A percentile compares a stretch with the other conserved stretches of the same genome.
phyloP scores from a whole-genome alignment of 2,888 invertebrate species.

The Tenthredo distinguenda region DNA sequence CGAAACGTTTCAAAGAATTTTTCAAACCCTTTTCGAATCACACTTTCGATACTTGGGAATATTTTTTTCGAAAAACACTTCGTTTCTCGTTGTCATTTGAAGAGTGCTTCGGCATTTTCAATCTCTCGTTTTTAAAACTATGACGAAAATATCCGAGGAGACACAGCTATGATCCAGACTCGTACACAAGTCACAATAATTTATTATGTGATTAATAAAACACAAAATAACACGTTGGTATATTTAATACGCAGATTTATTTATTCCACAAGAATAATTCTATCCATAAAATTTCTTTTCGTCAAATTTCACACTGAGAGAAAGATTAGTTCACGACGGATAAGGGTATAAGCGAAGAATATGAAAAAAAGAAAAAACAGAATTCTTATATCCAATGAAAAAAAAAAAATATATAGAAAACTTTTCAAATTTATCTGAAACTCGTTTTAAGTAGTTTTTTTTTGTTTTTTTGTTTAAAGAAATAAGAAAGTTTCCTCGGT shows the following conservation, averaged over 20 bases:
- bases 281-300: not conserved
- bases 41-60: not conserved
- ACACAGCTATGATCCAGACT: conserved; percentile 7
- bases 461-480: not conserved
- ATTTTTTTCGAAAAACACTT: not conserved
- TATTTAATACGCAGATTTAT: not conserved
- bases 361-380: not conserved
- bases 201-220: not conserved
- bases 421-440: conserved; percentile 18
- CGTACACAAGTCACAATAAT: conserved; percentile 16
- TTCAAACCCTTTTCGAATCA: not conserved
- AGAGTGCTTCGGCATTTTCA: too few relatives aligned
- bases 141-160: not conserved
- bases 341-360: not conserved
- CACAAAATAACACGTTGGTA: not conserved
- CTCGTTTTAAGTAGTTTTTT: not conserved
- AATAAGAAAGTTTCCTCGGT: not conserved
- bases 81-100: not conserved
- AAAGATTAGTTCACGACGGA: not conserved
- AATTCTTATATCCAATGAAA: not conserved
- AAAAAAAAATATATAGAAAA: not conserved
- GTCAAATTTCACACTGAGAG: not conserved
- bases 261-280: not conserved
- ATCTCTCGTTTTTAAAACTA: not conserved
- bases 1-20: too few relatives aligned